These are phyloP conservation scores for Clupea harengus DNA, from an alignment of 2,113 vertebrate genomes.

Conservation along the genomic window DNA sequence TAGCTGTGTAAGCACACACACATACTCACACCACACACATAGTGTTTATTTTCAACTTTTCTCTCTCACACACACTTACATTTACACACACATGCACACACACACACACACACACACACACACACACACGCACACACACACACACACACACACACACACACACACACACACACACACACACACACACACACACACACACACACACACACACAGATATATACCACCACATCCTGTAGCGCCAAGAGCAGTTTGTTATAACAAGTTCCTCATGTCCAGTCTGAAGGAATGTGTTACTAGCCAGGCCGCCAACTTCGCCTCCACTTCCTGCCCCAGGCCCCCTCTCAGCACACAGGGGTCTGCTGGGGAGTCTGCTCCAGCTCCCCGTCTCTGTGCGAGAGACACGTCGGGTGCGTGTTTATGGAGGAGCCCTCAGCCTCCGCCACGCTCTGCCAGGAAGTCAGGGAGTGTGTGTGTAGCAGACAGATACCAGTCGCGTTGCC, in stretches of 20 bases:
- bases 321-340: constrained; percentile 45
- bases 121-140: background rate
- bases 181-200: background rate
- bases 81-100: background rate
- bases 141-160: background rate
- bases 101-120: constrained; percentile 19
- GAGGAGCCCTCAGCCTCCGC: constrained; percentile 18
- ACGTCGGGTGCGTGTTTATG: constrained; percentile 16
- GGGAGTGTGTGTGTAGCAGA: constrained; percentile 25
- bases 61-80: background rate
- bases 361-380: background rate
- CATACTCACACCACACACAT: constrained; percentile 19
- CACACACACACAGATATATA: background rate
- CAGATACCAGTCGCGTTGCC: constrained; percentile 37
- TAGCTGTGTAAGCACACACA: background rate
- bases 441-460: constrained; percentile 30
- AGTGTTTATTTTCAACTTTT: background rate
- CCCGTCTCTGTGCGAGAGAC: background rate
- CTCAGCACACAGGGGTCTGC: background rate
- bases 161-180: background rate
- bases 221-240: constrained; percentile 2
- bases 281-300: background rate
- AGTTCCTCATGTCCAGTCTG: constrained; percentile 20
- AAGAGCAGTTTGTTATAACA: constrained; percentile 16
- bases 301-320: background rate